Evolutionary conservation across 2,113 vertebrate species (phyloP).

Genomic region (Channa argus): DNA sequence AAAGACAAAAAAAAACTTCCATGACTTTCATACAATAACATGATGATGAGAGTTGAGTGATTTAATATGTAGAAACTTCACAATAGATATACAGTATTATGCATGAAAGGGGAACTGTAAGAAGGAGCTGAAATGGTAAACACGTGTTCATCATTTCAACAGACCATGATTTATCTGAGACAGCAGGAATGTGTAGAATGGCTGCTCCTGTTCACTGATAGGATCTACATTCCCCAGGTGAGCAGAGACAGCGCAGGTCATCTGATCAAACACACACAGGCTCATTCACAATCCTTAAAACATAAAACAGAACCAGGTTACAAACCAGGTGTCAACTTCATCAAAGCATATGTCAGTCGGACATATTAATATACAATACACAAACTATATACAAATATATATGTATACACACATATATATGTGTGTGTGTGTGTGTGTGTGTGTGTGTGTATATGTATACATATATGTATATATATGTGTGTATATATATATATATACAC

Average conservation of each 20-base stretch:
- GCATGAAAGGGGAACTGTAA: not conserved
- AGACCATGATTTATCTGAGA: conserved; percentile 35
- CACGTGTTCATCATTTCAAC: conserved; percentile 29
- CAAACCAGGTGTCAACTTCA: too few species aligned
- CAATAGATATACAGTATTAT: not conserved
- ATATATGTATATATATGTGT: too few species aligned
- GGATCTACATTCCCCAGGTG: conserved; percentile 64
- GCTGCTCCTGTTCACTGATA: conserved; percentile 57
- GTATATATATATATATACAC: too few species aligned
- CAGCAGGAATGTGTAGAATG: conserved; percentile 56
- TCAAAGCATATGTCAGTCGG: too few species aligned
- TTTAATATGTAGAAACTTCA: not conserved
- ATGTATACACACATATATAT: too few species aligned
- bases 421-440: too few species aligned
- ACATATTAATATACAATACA: too few species aligned
- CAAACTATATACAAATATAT: too few species aligned
- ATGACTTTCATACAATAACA: not conserved
- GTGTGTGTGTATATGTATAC: too few species aligned
- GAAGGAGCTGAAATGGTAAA: not conserved
- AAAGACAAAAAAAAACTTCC: not conserved
- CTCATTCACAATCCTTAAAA: conserved; percentile 13
- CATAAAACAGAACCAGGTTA: conserved; percentile 8
- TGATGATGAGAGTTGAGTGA: not conserved
- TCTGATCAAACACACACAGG: conserved; percentile 6
- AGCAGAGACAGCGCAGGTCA: conserved; percentile 25